phyloP scores from a whole-genome alignment of 2,888 invertebrate genomes.

The Drosophila aldrichi region DNA sequence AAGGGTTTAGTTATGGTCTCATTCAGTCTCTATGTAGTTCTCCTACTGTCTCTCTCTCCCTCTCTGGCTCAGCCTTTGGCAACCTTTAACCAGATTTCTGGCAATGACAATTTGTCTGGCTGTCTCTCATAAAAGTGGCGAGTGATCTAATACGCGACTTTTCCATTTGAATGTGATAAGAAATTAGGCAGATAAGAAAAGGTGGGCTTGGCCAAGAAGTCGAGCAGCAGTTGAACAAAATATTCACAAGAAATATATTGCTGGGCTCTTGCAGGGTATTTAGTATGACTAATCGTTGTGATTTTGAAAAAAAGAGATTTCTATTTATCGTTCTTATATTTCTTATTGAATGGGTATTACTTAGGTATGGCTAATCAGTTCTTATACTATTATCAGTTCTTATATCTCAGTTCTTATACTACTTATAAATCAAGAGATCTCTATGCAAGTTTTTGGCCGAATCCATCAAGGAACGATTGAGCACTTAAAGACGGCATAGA shows the following conservation, averaged over 20 bases:
- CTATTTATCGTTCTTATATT: no score
- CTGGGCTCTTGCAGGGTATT: neutral
- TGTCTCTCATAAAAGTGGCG: conserved; percentile 17
- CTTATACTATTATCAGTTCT: no score
- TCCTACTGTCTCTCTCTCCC: neutral
- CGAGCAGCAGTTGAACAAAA: neutral
- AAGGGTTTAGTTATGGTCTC: conserved; percentile 35
- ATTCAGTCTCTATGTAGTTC: neutral
- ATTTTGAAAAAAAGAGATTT: neutral
- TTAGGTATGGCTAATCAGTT: no score
- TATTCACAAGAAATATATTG: neutral
- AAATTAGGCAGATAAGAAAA: conserved; percentile 28
- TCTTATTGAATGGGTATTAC: no score
- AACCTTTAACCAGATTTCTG: conserved; percentile 43
- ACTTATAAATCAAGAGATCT: no score
- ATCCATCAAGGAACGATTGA: no score
- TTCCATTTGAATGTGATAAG: conserved; percentile 35
- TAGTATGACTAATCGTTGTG: neutral
- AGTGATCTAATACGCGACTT: conserved; percentile 39
- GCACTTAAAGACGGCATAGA: no score
- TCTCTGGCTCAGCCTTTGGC: neutral
- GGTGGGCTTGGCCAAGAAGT: neutral
- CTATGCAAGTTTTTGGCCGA: no score
- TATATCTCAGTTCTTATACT: no score
- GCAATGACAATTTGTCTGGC: conserved; percentile 52